Conservation (phyloP, 2,888 invertebrate species). For the Parnassius orleans region DNA sequence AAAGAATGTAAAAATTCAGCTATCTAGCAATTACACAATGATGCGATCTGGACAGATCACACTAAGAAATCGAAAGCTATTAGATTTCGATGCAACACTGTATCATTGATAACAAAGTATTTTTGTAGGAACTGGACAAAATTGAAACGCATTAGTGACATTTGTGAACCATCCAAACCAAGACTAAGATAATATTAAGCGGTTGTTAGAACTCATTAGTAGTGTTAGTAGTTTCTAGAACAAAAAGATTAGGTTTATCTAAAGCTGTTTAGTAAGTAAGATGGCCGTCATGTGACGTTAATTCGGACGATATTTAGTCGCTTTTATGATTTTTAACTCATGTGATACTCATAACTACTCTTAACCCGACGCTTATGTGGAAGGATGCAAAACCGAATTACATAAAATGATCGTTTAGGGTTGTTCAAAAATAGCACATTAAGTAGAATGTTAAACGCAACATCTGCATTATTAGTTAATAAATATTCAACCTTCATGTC, state of each 20-base stretch:
- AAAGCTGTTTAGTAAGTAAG: constrained; percentile 4
- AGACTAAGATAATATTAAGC: constrained; percentile 7
- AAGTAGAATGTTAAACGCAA: constrained; percentile 42
- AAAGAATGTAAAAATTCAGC: constrained; percentile 3
- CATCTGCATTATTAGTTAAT: constrained; percentile 35
- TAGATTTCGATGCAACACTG: constrained; percentile 8
- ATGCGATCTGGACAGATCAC: constrained; percentile 4
- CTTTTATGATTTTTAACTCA: no score
- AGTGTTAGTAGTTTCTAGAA: constrained; percentile 12
- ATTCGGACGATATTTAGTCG: no score
- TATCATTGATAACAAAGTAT: constrained; percentile 14
- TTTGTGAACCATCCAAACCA: constrained; percentile 1
- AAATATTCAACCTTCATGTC: constrained; percentile 46
- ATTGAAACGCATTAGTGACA: constrained; percentile 18
- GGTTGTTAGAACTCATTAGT: constrained; percentile 20
- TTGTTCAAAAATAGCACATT: constrained; percentile 58
- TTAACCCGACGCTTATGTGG: constrained; percentile 16
- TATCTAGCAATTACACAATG: constrained; percentile 1
- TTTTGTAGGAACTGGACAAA: constrained; percentile 3
- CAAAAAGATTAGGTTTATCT: constrained; percentile 1
- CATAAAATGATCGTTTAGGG: constrained; percentile 44
- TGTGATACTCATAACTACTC: neutral
- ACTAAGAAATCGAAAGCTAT: constrained; percentile 21
- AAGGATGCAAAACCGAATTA: constrained; percentile 33
- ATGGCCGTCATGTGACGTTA: no score